phyloP scores from a whole-genome alignment of 1,140 invertebrate species.

The Drosophila saltans region DNA sequence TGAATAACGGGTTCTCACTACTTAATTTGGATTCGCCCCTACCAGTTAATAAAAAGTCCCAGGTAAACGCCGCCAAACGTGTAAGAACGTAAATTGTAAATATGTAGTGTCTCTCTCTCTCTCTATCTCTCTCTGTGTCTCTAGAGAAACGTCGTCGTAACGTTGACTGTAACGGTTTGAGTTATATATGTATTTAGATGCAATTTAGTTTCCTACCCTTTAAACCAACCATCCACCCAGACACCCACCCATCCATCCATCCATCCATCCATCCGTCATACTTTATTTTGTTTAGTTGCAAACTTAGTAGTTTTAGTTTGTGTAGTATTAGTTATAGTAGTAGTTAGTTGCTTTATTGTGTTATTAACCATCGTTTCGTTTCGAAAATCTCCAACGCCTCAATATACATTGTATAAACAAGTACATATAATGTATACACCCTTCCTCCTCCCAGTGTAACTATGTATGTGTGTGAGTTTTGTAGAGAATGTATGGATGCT shows the following conservation, averaged over 20 bases:
- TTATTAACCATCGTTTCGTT: too few species aligned
- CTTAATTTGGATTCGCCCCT: constrained; percentile 85
- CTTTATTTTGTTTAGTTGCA: constrained; percentile 1
- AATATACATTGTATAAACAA: too few species aligned
- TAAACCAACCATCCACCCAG: neutral
- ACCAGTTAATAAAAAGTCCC: constrained; percentile 83
- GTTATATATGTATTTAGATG: neutral
- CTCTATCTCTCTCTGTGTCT: neutral
- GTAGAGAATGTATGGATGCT: too few species aligned
- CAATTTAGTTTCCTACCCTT: neutral
- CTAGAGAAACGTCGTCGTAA: neutral
- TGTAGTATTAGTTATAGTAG: neutral
- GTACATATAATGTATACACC: too few species aligned
- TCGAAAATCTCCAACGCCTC: too few species aligned
- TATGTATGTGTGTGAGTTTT: too few species aligned
- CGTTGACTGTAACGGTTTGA: neutral
- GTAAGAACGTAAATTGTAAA: constrained; percentile 1
- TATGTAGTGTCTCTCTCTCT: neutral
- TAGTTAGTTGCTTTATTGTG: neutral
- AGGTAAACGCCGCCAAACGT: constrained; percentile 64
- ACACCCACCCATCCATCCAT: neutral
- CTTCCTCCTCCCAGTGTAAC: too few species aligned
- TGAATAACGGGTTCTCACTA: constrained; percentile 84
- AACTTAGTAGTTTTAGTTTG: neutral
- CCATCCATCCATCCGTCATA: neutral